Evolutionary conservation across 92 coral and sea anemone species (phyloP), one percentile per base, ranked within the genome.

Genomic region (Siderastrea siderea): DNA sequence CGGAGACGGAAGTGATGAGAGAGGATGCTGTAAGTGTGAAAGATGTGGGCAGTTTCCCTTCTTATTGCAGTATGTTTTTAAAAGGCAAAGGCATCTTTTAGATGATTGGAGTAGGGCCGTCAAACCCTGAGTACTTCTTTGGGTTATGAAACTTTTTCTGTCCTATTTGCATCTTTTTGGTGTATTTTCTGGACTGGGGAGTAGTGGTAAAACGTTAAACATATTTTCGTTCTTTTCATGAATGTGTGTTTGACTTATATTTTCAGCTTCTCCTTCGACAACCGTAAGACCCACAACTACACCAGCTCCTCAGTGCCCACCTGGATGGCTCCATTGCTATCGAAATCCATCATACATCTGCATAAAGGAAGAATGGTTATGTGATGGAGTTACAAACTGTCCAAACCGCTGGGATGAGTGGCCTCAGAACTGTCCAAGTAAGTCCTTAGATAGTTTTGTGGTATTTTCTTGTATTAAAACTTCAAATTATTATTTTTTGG

Each of bases 1-100:
- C 66, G 94, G 96, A 3, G 98, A 95, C 60, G 63, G 58, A 55
- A 90, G 93, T 17, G 98, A 95, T 78, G 98, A 95, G 69, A 78
- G 74, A 48, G 90, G 95, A 71, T 94, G 97, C 72, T 19, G 97
- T 94, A 79, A 92, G 97, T 92, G 15, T 47, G 19, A 6, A 10
- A 6, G 58, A 10, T 53, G 58, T 53, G 38, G 38, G 38, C 0
- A 26, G 38, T 26, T 26, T 26, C 38, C 38, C 38, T 26, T 26
- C 38, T 26, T 26, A 26, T 0, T 26, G 38, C 38, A 26, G 38
- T 26, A 26, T 26, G 38, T 26, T 26, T 26, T 26, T 0, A 26
- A 26, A 26, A 26, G 38, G 38, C 38, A 26, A 26, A 26, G 38
- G 38, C 38, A 26, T 26, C 38, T 26, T 26, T 26, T 26, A 26